These are phyloP conservation scores for Leptobrachium leishanense DNA, from an alignment of 2,113 vertebrate species.

Conservation along the genomic window DNA sequence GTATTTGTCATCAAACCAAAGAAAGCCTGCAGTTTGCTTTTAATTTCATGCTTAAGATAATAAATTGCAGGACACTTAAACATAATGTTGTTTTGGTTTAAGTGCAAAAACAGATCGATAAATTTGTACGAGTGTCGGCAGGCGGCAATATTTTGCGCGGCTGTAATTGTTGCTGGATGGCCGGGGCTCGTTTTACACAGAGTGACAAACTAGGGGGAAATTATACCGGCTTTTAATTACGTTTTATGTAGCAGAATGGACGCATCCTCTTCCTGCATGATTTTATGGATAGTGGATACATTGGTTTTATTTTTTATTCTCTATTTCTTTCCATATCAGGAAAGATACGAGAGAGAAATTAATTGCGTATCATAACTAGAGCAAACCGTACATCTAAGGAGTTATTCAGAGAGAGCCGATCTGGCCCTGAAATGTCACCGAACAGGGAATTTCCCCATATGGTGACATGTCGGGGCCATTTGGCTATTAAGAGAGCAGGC, in stretches of 20 bases:
- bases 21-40: slow-evolving; percentile 1
- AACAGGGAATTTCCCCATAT: too few relatives aligned
- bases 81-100: neutral
- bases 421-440: too few relatives aligned
- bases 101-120: slow-evolving; percentile 8
- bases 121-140: neutral
- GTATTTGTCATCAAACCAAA: neutral
- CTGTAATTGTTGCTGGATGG: neutral
- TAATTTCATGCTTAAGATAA: slow-evolving; percentile 9
- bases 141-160: neutral
- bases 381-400: too few relatives aligned
- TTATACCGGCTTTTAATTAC: neutral
- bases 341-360: too few relatives aligned
- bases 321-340: too few relatives aligned
- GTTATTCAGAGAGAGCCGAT: too few relatives aligned
- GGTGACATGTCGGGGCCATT: too few relatives aligned
- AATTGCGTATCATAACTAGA: too few relatives aligned
- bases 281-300: neutral
- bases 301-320: too few relatives aligned
- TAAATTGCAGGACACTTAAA: slow-evolving; percentile 8
- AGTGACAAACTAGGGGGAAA: neutral
- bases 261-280: neutral
- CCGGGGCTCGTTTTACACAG: neutral
- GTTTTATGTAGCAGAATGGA: neutral
- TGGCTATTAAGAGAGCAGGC: too few relatives aligned